A percentile compares a stretch with the other conserved stretches of the same genome.
phyloP scores from a whole-genome alignment of 2,113 vertebrate genomes.

The Sylvicapra grimmia region DNA sequence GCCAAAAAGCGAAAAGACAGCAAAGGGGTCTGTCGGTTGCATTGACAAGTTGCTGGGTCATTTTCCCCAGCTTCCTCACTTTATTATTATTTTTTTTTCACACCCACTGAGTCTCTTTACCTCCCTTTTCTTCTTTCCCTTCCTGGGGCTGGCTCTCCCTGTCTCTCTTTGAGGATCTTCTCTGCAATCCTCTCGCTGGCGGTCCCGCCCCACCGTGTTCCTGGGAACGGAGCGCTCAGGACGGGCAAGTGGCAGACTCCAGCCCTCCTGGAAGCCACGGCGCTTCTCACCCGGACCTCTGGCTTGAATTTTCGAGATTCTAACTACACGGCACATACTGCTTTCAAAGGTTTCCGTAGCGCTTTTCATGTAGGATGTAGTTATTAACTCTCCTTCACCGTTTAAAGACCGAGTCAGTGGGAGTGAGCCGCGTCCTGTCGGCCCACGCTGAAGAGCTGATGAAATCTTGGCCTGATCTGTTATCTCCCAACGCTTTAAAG shows the following conservation, averaged over 20 bases:
- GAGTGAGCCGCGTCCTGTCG: slow-evolving; percentile 67
- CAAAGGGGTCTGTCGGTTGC: not conserved
- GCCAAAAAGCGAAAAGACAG: not conserved
- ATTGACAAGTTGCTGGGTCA: not conserved
- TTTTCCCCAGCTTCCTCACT: not conserved
- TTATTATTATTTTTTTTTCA: not conserved
- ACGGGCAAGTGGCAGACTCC: not conserved
- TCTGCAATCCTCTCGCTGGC: rapidly evolving
- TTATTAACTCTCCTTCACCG: slow-evolving; percentile 73
- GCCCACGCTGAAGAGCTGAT: slow-evolving; percentile 75
- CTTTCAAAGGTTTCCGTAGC: slow-evolving; percentile 71
- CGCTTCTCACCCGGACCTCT: not conserved
- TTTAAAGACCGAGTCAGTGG: slow-evolving; percentile 73
- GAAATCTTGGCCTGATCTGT: slow-evolving; percentile 83
- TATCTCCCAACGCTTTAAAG: slow-evolving; percentile 84
- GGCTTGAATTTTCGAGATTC: not conserved
- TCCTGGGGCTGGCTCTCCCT: not conserved
- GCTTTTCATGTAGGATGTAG: slow-evolving; percentile 69
- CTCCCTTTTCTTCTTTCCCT: not conserved
- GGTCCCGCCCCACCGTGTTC: rapidly evolving
- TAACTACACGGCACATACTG: slow-evolving; percentile 25
- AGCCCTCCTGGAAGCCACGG: rapidly evolving
- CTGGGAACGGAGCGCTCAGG: rapidly evolving
- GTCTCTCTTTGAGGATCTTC: not conserved
- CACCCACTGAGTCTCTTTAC: rapidly evolving